These are phyloP conservation scores for Macquaria australasica DNA, from an alignment of 2,113 vertebrate genomes.

Conservation along the genomic window DNA sequence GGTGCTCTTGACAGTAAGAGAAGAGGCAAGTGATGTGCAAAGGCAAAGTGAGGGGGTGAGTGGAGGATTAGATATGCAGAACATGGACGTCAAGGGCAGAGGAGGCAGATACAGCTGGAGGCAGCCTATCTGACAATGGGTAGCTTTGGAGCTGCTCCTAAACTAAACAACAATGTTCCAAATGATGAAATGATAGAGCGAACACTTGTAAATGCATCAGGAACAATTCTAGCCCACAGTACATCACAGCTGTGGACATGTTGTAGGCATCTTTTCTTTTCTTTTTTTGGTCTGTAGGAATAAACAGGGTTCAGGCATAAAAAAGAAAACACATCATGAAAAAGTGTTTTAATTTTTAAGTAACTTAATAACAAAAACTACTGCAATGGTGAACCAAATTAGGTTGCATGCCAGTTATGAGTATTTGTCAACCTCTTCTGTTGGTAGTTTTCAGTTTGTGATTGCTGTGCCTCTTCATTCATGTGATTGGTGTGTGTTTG, in stretches of 20 bases:
- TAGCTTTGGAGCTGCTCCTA: slow-evolving; percentile 55
- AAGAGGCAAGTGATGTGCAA: slow-evolving; percentile 67
- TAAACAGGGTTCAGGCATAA: not conserved
- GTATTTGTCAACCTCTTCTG: not conserved
- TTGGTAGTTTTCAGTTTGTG: not conserved
- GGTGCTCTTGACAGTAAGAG: slow-evolving; percentile 70
- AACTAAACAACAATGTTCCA: slow-evolving; percentile 66
- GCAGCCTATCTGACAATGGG: slow-evolving; percentile 66
- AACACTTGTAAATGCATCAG: slow-evolving; percentile 54
- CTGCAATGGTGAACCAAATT: not conserved
- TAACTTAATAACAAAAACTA: not conserved
- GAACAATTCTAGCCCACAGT: slow-evolving; percentile 21
- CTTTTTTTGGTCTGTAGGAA: not conserved
- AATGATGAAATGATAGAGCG: slow-evolving; percentile 64
- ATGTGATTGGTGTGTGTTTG: not conserved
- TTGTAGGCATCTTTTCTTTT: not conserved
- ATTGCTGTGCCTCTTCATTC: not conserved
- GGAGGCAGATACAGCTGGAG: slow-evolving; percentile 77
- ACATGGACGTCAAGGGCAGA: slow-evolving; percentile 80
- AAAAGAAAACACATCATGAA: not conserved
- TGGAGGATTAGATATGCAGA: slow-evolving; percentile 76
- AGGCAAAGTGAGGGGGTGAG: slow-evolving; percentile 75
- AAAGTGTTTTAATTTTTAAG: not conserved
- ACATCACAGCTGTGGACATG: slow-evolving; percentile 13
- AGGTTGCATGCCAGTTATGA: not conserved